A percentile compares a stretch with the other conserved stretches of the same genome.
Evolutionary conservation across 2,113 vertebrate species (phyloP).

Genomic region (Larimichthys polyactis): DNA sequence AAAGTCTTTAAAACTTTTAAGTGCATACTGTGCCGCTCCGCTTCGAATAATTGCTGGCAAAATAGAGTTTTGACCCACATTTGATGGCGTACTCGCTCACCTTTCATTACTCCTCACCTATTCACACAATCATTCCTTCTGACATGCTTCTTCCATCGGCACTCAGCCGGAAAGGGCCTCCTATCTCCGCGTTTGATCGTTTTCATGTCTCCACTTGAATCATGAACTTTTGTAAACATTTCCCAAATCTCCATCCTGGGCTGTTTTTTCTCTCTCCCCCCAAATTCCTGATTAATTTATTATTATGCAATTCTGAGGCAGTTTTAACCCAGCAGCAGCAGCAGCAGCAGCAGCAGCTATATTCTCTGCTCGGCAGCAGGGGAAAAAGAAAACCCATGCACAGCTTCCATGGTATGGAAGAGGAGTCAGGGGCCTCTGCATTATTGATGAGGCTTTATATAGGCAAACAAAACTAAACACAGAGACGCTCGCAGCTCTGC

Average conservation of each 20-base stretch:
- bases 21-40: neutral
- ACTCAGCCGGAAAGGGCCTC: neutral
- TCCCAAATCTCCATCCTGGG: neutral
- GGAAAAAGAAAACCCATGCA: slow-evolving; percentile 57
- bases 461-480: slow-evolving; percentile 80
- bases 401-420: slow-evolving; percentile 73
- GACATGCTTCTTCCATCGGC: neutral
- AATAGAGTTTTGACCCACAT: slow-evolving; percentile 7
- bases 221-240: neutral
- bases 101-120: slow-evolving; percentile 2
- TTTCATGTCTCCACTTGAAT: slow-evolving; percentile 7
- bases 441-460: slow-evolving; percentile 83
- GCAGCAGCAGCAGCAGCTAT: slow-evolving; percentile 5
- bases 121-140: neutral
- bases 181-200: neutral
- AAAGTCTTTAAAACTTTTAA: neutral
- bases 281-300: slow-evolving; percentile 17
- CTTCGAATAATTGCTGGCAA: neutral
- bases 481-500: slow-evolving; percentile 69
- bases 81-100: neutral
- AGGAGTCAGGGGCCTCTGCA: slow-evolving; percentile 77
- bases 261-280: neutral
- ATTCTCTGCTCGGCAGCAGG: slow-evolving; percentile 37
- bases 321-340: slow-evolving; percentile 21
- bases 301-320: neutral